Evolutionary conservation across 2,888 invertebrate genomes (phyloP), one percentile per base, ranked within the genome.

Genomic region (Ophioninae sp.): DNA sequence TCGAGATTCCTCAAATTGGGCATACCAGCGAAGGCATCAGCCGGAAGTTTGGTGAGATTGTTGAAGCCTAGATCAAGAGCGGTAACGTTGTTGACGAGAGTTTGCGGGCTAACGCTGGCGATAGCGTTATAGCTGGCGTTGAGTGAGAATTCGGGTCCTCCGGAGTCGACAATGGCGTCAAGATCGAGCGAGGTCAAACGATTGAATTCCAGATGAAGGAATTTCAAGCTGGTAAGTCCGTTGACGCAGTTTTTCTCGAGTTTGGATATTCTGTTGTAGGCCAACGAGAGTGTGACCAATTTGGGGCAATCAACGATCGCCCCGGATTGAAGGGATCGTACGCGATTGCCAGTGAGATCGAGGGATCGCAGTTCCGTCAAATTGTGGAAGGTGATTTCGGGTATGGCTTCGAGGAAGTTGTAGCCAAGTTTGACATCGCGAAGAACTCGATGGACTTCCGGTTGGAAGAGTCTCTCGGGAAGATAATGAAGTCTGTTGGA

Each of bases 41-140:
- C 94, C 13, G 96, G 95, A 83, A 96, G 93, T 83, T 94, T 94
- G 85, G 95, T 95, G 83, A 98, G 94, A 90, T 96, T 95, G 93
- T 98, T 98, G 92, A 97, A 97, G 83, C 97, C 97, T 88, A 98
- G 93, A 93, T 98, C 97, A 87, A 98, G 93, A 90, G 97, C 97
- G 90, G 97, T 97, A 85, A 98, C 93, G 90, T 95, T 96, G 91
- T 95, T 95, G 67, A 94, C 93, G 5, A 86, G 75, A 0, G 84
- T 85, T 20, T 87, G 89, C 3, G 89, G 86, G 82, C 96, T 95
- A 86, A 98, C 92, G 64, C 94, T 93, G 7, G 94, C 94, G 51
- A 98, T 95, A 83, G 95, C 95, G 90, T 98, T 98, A 91, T 95
- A 95, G 9, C 97, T 97, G 63, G 97, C 94, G 90, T 98, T 97